A percentile compares a stretch with the other conserved stretches of the same genome.
Conservation (phyloP, 2,113 vertebrate genomes). For the Lanius collurio region DNA sequence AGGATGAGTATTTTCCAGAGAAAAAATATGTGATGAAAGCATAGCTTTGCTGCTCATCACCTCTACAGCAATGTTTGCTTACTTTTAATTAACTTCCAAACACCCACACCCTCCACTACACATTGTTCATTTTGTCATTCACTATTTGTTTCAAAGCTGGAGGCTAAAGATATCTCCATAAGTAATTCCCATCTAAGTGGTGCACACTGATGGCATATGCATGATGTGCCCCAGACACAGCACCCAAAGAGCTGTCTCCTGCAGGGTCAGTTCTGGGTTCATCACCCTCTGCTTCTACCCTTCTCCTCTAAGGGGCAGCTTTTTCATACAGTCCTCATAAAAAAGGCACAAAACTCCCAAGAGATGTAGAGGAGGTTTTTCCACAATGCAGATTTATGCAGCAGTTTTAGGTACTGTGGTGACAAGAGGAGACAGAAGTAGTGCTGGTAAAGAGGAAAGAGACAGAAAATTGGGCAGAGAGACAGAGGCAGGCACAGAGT, state of each 20-base stretch:
- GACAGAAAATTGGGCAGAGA: neutral
- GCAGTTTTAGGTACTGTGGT: neutral
- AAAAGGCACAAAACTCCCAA: neutral
- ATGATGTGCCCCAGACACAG: neutral
- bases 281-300: neutral
- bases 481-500: fast-evolving
- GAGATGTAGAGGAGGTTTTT: neutral
- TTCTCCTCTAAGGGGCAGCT: neutral
- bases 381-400: neutral
- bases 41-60: neutral
- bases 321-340: neutral
- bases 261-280: fast-evolving
- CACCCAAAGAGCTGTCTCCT: neutral
- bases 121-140: neutral
- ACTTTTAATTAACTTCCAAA: neutral
- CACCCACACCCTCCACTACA: neutral
- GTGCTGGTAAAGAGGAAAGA: neutral
- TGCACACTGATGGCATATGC: neutral
- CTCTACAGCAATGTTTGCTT: fast-evolving
- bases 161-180: neutral
- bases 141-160: neutral
- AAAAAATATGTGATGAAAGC: fast-evolving
- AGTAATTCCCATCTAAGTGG: neutral
- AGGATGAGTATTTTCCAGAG: neutral
- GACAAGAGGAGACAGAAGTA: neutral